These are phyloP conservation scores for Poeciliopsis prolifica DNA, from an alignment of 2,113 vertebrate species.

Conservation along the genomic window DNA sequence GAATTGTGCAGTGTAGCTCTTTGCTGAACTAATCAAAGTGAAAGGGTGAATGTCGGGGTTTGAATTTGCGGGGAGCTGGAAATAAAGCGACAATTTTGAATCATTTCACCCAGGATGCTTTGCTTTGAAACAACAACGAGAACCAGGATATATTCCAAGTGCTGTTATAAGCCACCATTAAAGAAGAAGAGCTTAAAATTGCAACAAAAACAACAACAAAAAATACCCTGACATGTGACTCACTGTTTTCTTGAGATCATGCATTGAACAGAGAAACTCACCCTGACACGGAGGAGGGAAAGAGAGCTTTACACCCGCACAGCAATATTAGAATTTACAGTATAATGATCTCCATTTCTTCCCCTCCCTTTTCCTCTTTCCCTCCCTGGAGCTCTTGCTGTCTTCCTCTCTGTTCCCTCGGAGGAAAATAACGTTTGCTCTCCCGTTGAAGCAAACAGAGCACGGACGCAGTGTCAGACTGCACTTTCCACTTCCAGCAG, in stretches of 20 bases:
- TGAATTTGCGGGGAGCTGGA: neutral
- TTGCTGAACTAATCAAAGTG: neutral
- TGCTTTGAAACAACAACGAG: neutral
- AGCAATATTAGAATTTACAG: neutral
- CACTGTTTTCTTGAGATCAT: neutral
- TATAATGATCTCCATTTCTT: neutral
- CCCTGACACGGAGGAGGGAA: neutral
- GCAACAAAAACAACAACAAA: neutral
- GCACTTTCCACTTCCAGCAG: neutral
- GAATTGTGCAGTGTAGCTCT: neutral
- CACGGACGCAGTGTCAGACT: slow-evolving; percentile 24
- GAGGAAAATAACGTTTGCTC: slow-evolving; percentile 38
- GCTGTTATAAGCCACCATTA: neutral
- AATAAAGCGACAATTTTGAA: neutral
- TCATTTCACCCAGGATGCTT: neutral
- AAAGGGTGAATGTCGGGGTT: neutral
- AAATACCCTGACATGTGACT: neutral
- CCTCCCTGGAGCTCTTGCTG: neutral
- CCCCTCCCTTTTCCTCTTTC: neutral
- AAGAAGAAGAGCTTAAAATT: neutral
- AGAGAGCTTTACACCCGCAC: slow-evolving; percentile 2
- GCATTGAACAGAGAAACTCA: neutral
- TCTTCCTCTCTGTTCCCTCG: slow-evolving; percentile 20
- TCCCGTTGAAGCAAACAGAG: slow-evolving; percentile 19
- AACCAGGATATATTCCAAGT: neutral